Conservation (phyloP, 2,113 vertebrate species). For the Entelurus aequoreus region DNA sequence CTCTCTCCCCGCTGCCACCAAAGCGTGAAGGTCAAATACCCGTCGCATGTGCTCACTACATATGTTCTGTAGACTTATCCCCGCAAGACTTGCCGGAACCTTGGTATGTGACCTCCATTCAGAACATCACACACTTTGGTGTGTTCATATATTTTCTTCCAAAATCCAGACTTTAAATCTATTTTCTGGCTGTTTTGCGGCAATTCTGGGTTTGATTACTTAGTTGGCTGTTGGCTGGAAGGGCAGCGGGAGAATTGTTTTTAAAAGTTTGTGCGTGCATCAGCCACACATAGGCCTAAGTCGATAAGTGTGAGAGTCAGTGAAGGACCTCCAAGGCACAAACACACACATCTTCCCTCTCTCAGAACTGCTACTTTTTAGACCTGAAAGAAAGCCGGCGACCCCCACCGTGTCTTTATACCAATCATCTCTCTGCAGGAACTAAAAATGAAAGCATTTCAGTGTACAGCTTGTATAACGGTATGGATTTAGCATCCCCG, state of each 20-base stretch:
- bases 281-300: neutral
- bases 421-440: no score
- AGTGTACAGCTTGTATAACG: no score
- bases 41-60: neutral
- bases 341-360: no score
- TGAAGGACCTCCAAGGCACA: neutral
- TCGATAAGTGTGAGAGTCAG: neutral
- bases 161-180: conserved; percentile 29
- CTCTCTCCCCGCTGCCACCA: neutral
- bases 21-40: conserved; percentile 15
- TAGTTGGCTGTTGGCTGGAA: conserved; percentile 2
- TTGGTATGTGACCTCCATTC: no score
- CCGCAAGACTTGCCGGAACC: no score
- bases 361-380: no score
- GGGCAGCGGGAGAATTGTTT: conserved; percentile 5
- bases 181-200: conserved; percentile 1
- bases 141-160: conserved; percentile 10
- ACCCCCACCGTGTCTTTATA: no score
- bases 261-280: no score
- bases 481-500: no score
- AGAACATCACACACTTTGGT: neutral
- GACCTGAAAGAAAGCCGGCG: no score
- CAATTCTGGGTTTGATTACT: conserved; percentile 23
- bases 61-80: no score
- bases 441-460: no score